These are phyloP conservation scores for Orchesella cincta DNA, from an alignment of 1,140 invertebrate species.

Conservation along the genomic window DNA sequence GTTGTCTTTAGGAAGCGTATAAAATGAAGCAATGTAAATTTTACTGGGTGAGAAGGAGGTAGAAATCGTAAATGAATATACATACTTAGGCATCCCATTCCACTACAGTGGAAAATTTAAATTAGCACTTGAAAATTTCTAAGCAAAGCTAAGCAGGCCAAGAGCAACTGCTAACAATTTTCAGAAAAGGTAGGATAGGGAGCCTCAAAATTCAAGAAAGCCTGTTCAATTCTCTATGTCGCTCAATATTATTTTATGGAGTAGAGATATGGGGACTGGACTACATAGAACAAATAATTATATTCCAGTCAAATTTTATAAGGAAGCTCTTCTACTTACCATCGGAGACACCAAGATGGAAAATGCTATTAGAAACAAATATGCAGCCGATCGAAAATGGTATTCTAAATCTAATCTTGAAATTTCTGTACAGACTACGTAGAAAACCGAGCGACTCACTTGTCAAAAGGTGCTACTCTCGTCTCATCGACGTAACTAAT, in stretches of 20 bases:
- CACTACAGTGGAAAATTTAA: neutral
- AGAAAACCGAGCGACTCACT: no score
- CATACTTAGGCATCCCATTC: slow-evolving; percentile 35
- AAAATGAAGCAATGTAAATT: neutral
- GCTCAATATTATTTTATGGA: slow-evolving; percentile 10
- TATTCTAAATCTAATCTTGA: neutral
- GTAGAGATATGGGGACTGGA: neutral
- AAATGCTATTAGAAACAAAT: neutral
- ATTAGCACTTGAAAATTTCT: neutral
- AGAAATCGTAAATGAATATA: slow-evolving; percentile 20
- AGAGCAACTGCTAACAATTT: neutral
- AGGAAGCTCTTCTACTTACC: slow-evolving; percentile 14
- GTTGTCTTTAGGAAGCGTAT: slow-evolving; percentile 2
- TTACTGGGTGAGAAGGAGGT: slow-evolving; percentile 11
- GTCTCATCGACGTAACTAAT: no score
- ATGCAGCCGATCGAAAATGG: neutral
- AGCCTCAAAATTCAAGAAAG: neutral
- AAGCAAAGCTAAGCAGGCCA: slow-evolving; percentile 30
- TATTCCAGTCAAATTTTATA: slow-evolving; percentile 6
- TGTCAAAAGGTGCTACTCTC: no score
- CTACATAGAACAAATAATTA: neutral
- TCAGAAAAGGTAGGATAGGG: neutral
- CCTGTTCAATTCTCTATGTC: slow-evolving; percentile 25
- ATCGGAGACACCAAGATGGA: neutral
- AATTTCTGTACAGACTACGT: neutral